Conservation (phyloP, 2,888 invertebrate species). For the Bombylius major region DNA sequence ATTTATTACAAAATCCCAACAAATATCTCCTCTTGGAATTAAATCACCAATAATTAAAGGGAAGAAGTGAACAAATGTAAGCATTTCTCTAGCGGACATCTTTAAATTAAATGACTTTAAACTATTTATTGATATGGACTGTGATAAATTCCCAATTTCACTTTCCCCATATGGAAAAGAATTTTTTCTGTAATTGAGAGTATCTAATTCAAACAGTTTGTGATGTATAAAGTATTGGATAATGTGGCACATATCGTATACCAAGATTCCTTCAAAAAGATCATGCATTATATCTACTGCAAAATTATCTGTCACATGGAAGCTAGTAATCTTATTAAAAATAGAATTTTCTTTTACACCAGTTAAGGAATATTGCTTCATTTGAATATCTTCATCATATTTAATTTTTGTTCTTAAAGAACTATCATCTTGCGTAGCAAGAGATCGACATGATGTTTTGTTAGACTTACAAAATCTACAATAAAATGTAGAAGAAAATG, state of each 20-base stretch:
- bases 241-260: background rate
- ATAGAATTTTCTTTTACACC: background rate
- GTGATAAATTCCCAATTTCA: background rate
- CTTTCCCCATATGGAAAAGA: background rate
- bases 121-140: background rate
- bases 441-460: background rate
- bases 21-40: background rate
- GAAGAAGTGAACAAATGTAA: background rate
- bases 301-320: background rate
- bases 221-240: background rate
- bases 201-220: background rate
- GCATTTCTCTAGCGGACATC: background rate
- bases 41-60: background rate
- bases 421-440: background rate
- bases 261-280: background rate
- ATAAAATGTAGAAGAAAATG: background rate
- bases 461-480: background rate
- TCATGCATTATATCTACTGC: slow-evolving; percentile 1
- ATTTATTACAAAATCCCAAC: background rate
- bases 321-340: background rate
- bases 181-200: background rate
- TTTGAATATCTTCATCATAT: background rate
- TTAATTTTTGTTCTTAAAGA: background rate
- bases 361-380: background rate
- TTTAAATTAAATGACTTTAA: background rate